phyloP scores from a whole-genome alignment of 1,140 invertebrate genomes.

The Anastatus disparis region DNA sequence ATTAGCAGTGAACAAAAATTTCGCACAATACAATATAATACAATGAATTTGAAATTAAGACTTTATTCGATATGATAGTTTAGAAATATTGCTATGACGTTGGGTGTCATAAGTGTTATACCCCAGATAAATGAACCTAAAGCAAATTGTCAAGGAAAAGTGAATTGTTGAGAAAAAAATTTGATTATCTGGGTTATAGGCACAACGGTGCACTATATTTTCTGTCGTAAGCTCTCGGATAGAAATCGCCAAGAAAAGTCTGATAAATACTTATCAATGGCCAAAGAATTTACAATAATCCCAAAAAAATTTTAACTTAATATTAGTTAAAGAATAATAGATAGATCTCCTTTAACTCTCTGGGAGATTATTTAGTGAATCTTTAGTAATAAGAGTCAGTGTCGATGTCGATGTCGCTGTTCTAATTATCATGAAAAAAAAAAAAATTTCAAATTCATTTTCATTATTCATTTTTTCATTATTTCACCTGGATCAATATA shows the following conservation, averaged over 20 bases:
- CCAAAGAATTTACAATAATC: constrained; percentile 11
- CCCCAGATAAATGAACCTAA: not conserved
- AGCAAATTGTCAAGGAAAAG: not conserved
- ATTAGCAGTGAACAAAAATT: too few relatives aligned
- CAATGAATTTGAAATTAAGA: too few relatives aligned
- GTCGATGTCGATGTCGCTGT: constrained; percentile 29
- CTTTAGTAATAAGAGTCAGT: constrained; percentile 13
- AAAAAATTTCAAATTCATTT: not conserved
- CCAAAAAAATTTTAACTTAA: not conserved
- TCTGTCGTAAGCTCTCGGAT: constrained; percentile 35
- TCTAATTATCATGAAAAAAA: constrained; percentile 14
- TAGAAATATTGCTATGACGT: too few relatives aligned
- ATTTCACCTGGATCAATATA: not conserved
- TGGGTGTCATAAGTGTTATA: not conserved
- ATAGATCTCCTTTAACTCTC: constrained; percentile 2
- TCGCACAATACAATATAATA: too few relatives aligned
- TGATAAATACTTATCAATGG: constrained; percentile 21
- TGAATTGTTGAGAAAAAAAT: not conserved
- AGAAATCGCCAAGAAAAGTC: constrained; percentile 34
- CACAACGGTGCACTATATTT: constrained; percentile 30
- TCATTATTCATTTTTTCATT: not conserved
- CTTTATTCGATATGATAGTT: too few relatives aligned
- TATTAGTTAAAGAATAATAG: constrained; percentile 6
- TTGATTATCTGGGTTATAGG: constrained; percentile 6
- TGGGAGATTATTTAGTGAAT: not conserved